A percentile compares a stretch with the other conserved stretches of the same genome.
These are phyloP conservation scores for Anastrepha ludens DNA, from an alignment of 1,140 invertebrate genomes.

Conservation along the genomic window DNA sequence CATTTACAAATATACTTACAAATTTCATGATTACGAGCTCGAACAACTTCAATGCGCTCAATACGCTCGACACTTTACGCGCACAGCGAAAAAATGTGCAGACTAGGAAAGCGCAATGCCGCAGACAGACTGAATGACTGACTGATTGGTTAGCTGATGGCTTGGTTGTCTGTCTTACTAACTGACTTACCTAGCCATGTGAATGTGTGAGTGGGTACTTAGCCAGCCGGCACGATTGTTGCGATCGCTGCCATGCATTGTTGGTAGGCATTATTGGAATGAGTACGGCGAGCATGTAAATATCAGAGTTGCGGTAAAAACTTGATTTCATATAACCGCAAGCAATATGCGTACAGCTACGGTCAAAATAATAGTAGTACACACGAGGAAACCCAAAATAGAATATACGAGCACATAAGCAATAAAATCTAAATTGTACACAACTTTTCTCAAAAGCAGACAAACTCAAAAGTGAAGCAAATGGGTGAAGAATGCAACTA, in stretches of 20 bases:
- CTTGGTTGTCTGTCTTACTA: conserved; percentile 3
- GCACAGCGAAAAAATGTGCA: background rate
- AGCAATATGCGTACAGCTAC: background rate
- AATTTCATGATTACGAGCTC: background rate
- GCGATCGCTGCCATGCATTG: background rate
- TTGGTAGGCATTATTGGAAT: background rate
- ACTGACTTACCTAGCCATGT: background rate
- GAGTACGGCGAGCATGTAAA: background rate
- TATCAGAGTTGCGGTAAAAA: conserved; percentile 39
- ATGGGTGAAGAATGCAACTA: too few relatives aligned
- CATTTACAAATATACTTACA: conserved; percentile 41
- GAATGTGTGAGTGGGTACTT: conserved; percentile 34
- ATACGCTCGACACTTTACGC: conserved; percentile 1
- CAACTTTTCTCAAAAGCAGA: too few relatives aligned
- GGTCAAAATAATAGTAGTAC: background rate
- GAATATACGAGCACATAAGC: too few relatives aligned
- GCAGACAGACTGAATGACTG: conserved; percentile 49
- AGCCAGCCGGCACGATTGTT: conserved; percentile 1
- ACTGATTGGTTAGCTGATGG: conserved; percentile 18
- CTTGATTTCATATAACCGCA: conserved; percentile 26
- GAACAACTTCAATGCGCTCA: conserved; percentile 28
- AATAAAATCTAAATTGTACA: too few relatives aligned
- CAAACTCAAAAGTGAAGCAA: too few relatives aligned
- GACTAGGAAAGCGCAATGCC: conserved; percentile 39
- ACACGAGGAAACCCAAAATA: too few relatives aligned